These are phyloP conservation scores for Eupithecia exiguata DNA, from an alignment of 2,888 invertebrate genomes.

Conservation along the genomic window DNA sequence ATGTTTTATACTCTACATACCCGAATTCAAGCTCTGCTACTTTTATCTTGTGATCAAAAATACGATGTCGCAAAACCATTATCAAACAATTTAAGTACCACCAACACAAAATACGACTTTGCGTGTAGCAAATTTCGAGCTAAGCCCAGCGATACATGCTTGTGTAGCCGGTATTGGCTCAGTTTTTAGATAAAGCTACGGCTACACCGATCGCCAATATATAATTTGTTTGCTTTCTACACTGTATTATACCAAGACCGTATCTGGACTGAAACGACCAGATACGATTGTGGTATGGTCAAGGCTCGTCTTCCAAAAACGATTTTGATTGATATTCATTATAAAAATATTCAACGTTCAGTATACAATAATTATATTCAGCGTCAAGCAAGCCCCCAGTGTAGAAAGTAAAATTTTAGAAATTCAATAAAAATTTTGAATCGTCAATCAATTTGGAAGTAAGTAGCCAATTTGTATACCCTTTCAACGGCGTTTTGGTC, in stretches of 20 bases:
- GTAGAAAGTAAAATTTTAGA: background rate
- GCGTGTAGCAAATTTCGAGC: constrained; percentile 6
- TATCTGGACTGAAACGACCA: background rate
- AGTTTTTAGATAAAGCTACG: background rate
- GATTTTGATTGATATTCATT: background rate
- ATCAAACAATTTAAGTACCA: constrained; percentile 1
- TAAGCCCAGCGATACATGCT: background rate
- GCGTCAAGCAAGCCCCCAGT: background rate
- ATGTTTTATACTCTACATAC: background rate
- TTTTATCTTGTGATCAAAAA: constrained; percentile 2
- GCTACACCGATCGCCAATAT: background rate
- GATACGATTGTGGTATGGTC: background rate
- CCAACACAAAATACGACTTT: constrained; percentile 24
- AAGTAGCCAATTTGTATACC: constrained; percentile 75
- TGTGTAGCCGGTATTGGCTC: background rate
- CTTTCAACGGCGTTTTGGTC: constrained; percentile 76
- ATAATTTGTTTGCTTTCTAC: background rate
- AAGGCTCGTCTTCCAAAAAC: background rate
- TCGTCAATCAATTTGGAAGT: constrained; percentile 49
- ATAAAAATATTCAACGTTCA: background rate
- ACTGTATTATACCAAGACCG: constrained; percentile 3
- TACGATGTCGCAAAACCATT: constrained; percentile 2
- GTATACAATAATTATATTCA: background rate
- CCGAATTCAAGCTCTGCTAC: background rate
- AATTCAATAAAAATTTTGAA: constrained; percentile 12